Percentiles rank a stretch among this genome's conserved stretches.
Evolutionary conservation across 2,888 invertebrate genomes (phyloP).

Genomic region (Altica lythri): DNA sequence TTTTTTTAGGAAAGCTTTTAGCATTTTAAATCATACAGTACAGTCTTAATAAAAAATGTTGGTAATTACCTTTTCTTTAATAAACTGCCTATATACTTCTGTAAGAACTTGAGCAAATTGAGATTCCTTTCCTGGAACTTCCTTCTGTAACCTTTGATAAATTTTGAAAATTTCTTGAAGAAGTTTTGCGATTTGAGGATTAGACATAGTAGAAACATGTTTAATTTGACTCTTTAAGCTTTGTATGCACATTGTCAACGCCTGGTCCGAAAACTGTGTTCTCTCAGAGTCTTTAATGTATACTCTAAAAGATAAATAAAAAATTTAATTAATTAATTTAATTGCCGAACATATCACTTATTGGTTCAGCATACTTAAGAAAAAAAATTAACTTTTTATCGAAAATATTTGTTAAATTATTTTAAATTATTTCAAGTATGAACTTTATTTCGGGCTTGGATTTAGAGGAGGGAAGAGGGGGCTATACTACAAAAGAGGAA

Average conservation of each 20-base stretch:
- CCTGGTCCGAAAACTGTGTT: conserved; percentile 78
- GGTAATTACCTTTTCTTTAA: conserved; percentile 62
- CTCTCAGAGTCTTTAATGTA: conserved; percentile 86
- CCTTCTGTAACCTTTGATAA: conserved; percentile 71
- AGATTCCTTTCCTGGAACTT: conserved; percentile 63
- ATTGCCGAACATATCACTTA: too few relatives aligned
- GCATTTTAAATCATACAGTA: too few relatives aligned
- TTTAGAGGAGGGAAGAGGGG: too few relatives aligned
- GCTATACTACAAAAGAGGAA: too few relatives aligned
- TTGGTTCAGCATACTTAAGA: too few relatives aligned
- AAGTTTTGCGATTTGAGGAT: conserved; percentile 56
- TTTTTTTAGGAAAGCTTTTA: too few relatives aligned
- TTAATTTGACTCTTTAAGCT: conserved; percentile 69
- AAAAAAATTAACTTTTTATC: too few relatives aligned
- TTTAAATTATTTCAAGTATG: too few relatives aligned
- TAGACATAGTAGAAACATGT: conserved; percentile 50
- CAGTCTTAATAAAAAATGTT: too few relatives aligned
- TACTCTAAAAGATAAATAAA: conserved; percentile 65
- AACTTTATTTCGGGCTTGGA: too few relatives aligned
- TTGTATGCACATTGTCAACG: conserved; percentile 73
- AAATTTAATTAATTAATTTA: too few relatives aligned
- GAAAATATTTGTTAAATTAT: too few relatives aligned
- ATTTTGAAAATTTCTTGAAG: conserved; percentile 67
- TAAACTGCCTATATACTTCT: conserved; percentile 72
- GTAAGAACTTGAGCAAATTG: conserved; percentile 68